A percentile compares a stretch with the other conserved stretches of the same genome.
Conservation (phyloP, 2,113 vertebrate species). For the Glareola pratincola region DNA sequence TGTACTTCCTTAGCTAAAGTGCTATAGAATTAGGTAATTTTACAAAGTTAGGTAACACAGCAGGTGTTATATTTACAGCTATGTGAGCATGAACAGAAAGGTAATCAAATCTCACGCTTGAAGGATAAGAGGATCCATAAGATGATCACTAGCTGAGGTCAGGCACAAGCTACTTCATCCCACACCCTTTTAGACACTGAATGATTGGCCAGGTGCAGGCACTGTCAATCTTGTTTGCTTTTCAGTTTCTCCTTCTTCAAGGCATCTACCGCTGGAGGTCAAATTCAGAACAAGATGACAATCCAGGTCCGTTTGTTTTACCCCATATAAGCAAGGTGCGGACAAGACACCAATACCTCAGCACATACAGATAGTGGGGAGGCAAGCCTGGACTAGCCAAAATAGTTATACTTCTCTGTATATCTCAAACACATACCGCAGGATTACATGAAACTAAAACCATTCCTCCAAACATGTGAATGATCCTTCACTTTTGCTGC, state of each 20-base stretch:
- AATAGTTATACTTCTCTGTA: not conserved
- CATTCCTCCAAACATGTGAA: not conserved
- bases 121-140: constrained; percentile 7
- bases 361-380: not conserved
- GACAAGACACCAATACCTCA: not conserved
- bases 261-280: not conserved
- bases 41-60: constrained; percentile 26
- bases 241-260: not conserved
- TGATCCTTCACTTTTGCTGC: not conserved
- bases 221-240: not conserved
- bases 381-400: not conserved
- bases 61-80: constrained; percentile 24
- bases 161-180: not conserved
- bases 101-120: constrained; percentile 29
- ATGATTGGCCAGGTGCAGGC: not conserved
- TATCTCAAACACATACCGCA: not conserved
- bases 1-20: not conserved
- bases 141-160: not conserved
- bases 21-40: not conserved
- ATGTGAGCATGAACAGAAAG: not conserved
- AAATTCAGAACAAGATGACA: not conserved
- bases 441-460: not conserved
- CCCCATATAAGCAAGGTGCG: not conserved
- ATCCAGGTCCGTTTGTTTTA: not conserved
- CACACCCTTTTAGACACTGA: not conserved